Evolutionary conservation across 2,113 vertebrate species (phyloP), one percentile per base, ranked within the genome.

Genomic region (Thinocorus orbignyianus): DNA sequence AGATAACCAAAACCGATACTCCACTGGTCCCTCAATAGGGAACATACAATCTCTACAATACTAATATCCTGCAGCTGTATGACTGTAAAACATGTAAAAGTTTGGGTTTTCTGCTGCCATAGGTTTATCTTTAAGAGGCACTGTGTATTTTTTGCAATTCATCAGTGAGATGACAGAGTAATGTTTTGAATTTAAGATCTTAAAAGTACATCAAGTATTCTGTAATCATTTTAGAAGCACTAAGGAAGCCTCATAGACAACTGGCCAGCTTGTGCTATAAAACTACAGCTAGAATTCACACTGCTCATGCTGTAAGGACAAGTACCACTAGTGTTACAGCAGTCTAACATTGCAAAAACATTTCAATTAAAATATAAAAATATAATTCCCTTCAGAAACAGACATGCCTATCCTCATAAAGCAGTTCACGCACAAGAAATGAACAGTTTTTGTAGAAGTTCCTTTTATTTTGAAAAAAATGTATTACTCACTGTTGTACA

Each of bases 391-490:
- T 62, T 62, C 28, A 70, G 37, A 61, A 90, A 64, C 0, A 64
- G 9, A 10, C 30, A 83, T 35, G 9, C 5, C 84, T 58, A 61
- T 33, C 68, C 66, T 60, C 70, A 92, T 20, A 37, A 90, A 61
- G 33, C 33, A 69, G 16, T 37, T 69, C 26, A 64, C 4, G 10
- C 11, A 69, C 30, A 81, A 76, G 52, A 92, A 94, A 61, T n/a
- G 0, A 88, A 57, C 31, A n/a, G 7, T 1, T 92, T 71, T 57
- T 79, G 79, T 57, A 74, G 76, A 82, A 95, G n/a, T 76, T 87
- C 11, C 8, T 86, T 96, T 97, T 96, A 93, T 96, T 97, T 93
- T 88, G 69, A n/a, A 95, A 97, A 97, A 96, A 86, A 79, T 42
- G 83, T 93, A 92, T 88, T 93, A 69, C 52, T 96, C 95, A 86